phyloP scores from a whole-genome alignment of 2,797 vertebrate species.

The Cephalopachus bancanus region DNA sequence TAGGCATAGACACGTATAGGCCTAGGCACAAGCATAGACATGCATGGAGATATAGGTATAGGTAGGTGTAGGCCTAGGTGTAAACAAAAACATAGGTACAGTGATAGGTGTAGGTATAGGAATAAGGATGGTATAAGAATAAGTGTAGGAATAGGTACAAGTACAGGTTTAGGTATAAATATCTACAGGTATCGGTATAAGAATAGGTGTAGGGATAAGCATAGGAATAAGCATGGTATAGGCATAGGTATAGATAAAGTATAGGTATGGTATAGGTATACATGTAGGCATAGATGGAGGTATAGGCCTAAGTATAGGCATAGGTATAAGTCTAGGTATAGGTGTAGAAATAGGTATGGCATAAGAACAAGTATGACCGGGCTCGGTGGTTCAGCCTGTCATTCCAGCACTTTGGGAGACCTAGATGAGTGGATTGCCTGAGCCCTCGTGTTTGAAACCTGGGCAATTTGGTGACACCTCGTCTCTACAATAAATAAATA shows the following conservation, averaged over 20 bases:
- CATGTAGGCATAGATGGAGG: background rate
- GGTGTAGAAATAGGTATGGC: background rate
- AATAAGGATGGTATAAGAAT: too few species aligned
- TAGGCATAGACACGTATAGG: background rate
- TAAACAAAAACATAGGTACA: background rate
- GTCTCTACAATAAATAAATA: too few species aligned
- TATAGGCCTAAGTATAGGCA: background rate
- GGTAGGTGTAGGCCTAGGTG: background rate
- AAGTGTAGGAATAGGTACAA: background rate
- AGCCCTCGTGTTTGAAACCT: too few species aligned
- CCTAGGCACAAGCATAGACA: background rate
- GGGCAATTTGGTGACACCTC: too few species aligned
- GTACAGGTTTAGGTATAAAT: background rate
- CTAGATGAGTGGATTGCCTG: too few species aligned
- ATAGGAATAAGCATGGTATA: background rate
- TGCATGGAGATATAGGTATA: too few species aligned
- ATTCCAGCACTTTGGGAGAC: too few species aligned
- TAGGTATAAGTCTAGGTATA: background rate
- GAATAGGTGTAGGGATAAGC: background rate
- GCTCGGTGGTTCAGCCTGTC: too few species aligned
- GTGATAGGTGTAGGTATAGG: background rate
- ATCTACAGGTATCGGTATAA: too few species aligned
- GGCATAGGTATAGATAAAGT: background rate
- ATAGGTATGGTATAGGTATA: background rate
- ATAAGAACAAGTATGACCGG: background rate